A percentile compares a stretch with the other conserved stretches of the same genome.
phyloP scores from a whole-genome alignment of 2,797 vertebrate genomes.

The Aeoliscus strigatus region DNA sequence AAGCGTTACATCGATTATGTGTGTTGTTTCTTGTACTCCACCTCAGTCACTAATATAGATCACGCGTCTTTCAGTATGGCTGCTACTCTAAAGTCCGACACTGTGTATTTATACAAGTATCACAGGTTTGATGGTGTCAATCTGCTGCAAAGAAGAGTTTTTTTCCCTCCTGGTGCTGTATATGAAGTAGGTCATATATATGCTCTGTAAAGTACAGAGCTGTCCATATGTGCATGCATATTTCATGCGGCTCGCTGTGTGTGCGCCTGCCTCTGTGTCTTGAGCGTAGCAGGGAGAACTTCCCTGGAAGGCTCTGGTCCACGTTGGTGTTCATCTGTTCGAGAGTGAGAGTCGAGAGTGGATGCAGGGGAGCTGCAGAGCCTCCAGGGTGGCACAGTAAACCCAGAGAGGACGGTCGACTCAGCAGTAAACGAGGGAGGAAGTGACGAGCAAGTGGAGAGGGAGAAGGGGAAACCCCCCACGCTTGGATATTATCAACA shows the following conservation, averaged over 20 bases:
- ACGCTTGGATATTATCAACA: too few relatives aligned
- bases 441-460: constrained; percentile 17
- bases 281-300: constrained; percentile 18
- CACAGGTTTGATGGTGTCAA: too few relatives aligned
- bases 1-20: too few relatives aligned
- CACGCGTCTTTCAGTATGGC: constrained; percentile 3
- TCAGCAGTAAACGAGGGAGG: constrained; percentile 37
- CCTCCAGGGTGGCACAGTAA: constrained; percentile 23
- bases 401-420: constrained; percentile 29
- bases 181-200: constrained; percentile 46
- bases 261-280: constrained; percentile 11
- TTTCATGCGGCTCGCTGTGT: constrained; percentile 40
- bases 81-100: neutral
- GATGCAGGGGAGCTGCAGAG: constrained; percentile 11
- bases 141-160: constrained; percentile 1
- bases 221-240: constrained; percentile 48
- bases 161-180: constrained; percentile 21
- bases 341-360: constrained; percentile 16
- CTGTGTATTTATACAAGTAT: neutral
- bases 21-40: too few relatives aligned
- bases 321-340: too few relatives aligned
- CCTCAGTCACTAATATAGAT: constrained; percentile 29
- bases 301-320: too few relatives aligned
- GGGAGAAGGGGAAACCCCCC: constrained; percentile 36
- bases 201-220: constrained; percentile 40